Base-by-base conservation (phyloP, 1,140 invertebrate genomes). In the Caerostris darwini region DNA sequence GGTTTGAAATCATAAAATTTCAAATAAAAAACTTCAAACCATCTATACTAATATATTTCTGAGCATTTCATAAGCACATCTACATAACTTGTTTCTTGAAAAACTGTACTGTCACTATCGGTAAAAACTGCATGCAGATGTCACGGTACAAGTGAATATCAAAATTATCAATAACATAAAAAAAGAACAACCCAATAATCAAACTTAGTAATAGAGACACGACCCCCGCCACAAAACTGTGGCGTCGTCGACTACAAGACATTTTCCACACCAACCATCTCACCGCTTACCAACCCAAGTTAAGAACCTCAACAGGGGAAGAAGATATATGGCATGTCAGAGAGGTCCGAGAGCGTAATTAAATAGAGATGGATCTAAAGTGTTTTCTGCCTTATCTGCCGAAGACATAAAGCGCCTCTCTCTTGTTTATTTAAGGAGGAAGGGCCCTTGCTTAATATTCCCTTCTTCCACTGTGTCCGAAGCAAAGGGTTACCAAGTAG, bases 281-380 rank as follows among this genome's bases (percentile, higher is more conserved):
- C 59, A 64, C 54, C 61, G 64, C 61, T 90, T 71, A 71, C 87
- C 87, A 90, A 90, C 87, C 87, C 53, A 89, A 89, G 87, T 67
- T 81, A 90, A 56, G 64, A 92, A 64, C 50, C 58, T 8, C 71
- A 85, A 50, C 81, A 57, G 77, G 81, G 81, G 90, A 92, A 50
- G 64, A 89, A 86, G 92, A 93, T 93, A 93, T 93, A 93, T 59
- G 92, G 83, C 92, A 64, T 93, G 92, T 93, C 92, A 87, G 61
- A 87, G 87, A 93, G 61, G 92, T 85, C 81, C 92, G 61, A 71
- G 64, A 34, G 83, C 83, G 92, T 94, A 94, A 94, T 94, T 94
- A 94, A 94, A 94, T 82, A 88, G 71, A 89, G 87, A 94, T 89
- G 86, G 71, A 89, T 81, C 93, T 67, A 94, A 94, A 94, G 87